Conservation (phyloP, 2,888 invertebrate species). For the Xestia xanthographa region DNA sequence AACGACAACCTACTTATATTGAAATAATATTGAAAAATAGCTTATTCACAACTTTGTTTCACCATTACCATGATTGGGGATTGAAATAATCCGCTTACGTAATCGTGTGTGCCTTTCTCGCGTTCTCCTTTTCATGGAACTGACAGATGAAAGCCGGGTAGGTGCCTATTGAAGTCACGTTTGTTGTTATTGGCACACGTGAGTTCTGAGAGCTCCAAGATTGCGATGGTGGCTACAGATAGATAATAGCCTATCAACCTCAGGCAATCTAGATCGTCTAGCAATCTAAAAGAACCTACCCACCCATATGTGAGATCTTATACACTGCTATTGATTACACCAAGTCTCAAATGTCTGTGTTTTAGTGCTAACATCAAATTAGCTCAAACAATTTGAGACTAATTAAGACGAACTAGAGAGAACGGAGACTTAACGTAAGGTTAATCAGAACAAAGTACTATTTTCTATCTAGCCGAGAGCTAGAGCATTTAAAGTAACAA, state of each 20-base stretch:
- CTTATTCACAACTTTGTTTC: constrained; percentile 72
- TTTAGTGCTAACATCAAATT: constrained; percentile 41
- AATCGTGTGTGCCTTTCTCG: constrained; percentile 44
- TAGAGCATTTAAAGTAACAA: constrained; percentile 63
- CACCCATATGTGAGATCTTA: constrained; percentile 8
- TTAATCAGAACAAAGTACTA: constrained; percentile 64
- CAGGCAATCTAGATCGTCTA: constrained; percentile 55
- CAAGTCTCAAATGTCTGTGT: constrained; percentile 29
- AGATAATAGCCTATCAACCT: constrained; percentile 57
- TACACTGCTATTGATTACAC: constrained; percentile 18
- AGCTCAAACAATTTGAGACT: constrained; percentile 48
- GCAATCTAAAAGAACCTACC: constrained; percentile 41
- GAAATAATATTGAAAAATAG: constrained; percentile 81
- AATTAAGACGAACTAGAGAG: constrained; percentile 50
- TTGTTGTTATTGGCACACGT: constrained; percentile 66
- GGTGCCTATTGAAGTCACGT: constrained; percentile 64
- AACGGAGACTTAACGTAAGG: constrained; percentile 43
- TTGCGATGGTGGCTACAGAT: constrained; percentile 54
- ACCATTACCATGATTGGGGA: constrained; percentile 68
- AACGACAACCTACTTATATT: constrained; percentile 72
- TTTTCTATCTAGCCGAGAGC: constrained; percentile 49
- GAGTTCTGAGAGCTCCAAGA: constrained; percentile 59
- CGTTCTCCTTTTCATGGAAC: constrained; percentile 47
- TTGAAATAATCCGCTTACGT: constrained; percentile 64
- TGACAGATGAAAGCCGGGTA: constrained; percentile 50